A percentile compares a stretch with the other conserved stretches of the same genome.
phyloP scores from a whole-genome alignment of 2,797 vertebrate genomes.

The Danio tinwini region DNA sequence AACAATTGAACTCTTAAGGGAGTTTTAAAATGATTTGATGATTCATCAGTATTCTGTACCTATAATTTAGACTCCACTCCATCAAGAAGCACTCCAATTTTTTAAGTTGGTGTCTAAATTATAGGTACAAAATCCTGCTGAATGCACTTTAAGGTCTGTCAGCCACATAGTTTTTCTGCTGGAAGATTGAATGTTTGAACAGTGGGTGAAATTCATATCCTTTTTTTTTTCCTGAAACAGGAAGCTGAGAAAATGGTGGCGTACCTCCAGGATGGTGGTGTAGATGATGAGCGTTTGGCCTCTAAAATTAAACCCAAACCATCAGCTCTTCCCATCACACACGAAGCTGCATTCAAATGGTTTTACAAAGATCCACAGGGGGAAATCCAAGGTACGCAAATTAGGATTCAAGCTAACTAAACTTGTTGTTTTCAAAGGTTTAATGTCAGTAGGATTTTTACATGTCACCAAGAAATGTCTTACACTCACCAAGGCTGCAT shows the following conservation, averaged over 20 bases:
- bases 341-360: constrained; percentile 98
- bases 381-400: constrained; percentile 91
- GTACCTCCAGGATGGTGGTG: constrained; percentile 93
- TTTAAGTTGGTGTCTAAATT: not conserved
- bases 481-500: not conserved
- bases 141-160: not conserved
- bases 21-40: too few species aligned
- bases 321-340: constrained; percentile 83
- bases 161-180: not conserved
- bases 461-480: too few species aligned
- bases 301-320: constrained; percentile 88
- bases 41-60: not conserved
- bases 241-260: constrained; percentile 99
- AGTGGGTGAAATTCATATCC: not conserved
- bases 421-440: not conserved
- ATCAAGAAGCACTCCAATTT: too few species aligned
- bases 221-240: constrained; percentile 67
- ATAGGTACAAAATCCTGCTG: not conserved
- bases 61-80: not conserved
- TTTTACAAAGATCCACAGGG: constrained; percentile 99
- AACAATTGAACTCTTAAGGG: too few species aligned
- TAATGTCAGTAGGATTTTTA: too few species aligned
- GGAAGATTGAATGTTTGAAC: not conserved
- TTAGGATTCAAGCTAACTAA: not conserved
- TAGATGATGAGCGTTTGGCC: constrained; percentile 90